A percentile compares a stretch with the other conserved stretches of the same genome.
These are phyloP conservation scores for Sebastes umbrosus DNA, from an alignment of 2,797 vertebrate genomes.

Conservation along the genomic window DNA sequence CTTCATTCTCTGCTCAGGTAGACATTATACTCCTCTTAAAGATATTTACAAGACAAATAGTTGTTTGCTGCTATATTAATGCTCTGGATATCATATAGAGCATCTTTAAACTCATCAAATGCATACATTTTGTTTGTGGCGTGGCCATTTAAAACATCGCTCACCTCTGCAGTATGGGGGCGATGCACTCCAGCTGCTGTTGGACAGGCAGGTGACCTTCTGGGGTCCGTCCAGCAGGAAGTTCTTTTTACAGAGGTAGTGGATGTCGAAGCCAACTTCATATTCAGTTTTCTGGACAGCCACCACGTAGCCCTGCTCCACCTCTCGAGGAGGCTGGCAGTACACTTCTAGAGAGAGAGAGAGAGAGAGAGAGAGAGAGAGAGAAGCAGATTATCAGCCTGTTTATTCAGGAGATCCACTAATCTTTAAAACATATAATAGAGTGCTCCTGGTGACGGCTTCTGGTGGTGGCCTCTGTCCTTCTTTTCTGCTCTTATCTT, in stretches of 20 bases:
- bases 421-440: not conserved
- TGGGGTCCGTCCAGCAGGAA: conserved; percentile 85
- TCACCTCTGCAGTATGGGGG: conserved; percentile 84
- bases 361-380: not conserved
- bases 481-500: not conserved
- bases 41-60: not conserved
- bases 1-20: not conserved
- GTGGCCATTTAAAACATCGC: not conserved
- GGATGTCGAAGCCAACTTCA: conserved; percentile 83
- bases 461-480: not conserved
- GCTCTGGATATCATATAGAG: not conserved
- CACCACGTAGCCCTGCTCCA: conserved; percentile 84
- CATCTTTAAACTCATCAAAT: not conserved
- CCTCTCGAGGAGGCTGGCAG: conserved; percentile 80
- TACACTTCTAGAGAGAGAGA: conserved; percentile 71
- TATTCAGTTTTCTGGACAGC: conserved; percentile 85
- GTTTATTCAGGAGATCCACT: not conserved
- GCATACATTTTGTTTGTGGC: not conserved
- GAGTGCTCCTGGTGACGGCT: not conserved
- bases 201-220: conserved; percentile 79
- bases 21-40: not conserved
- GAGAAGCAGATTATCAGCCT: not conserved
- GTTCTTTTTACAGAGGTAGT: conserved; percentile 87
- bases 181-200: conserved; percentile 83
- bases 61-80: not conserved